Conservation (phyloP, 2,888 invertebrate species). For the Scelioninae gen. 1 region DNA sequence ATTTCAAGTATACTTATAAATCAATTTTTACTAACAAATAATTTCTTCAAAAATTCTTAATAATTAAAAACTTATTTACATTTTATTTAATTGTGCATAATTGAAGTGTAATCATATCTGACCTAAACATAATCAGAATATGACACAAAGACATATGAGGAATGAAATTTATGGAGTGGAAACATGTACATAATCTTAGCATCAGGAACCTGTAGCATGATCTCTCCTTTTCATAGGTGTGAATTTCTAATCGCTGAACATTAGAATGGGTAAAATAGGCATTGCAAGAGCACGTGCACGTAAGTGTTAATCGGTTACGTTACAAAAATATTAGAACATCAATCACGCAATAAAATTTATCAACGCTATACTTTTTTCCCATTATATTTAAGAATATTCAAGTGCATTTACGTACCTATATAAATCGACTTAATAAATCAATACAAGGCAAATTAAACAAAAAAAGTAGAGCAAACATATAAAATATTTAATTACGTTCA, state of each 20-base stretch:
- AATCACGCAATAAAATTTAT: slow-evolving; percentile 59
- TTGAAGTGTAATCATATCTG: slow-evolving; percentile 32
- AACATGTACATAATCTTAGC: slow-evolving; percentile 35
- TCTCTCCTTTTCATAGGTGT: slow-evolving; percentile 57
- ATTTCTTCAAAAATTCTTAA: no score
- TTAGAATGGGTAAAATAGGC: slow-evolving; percentile 59
- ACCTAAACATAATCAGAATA: slow-evolving; percentile 35
- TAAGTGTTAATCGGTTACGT: slow-evolving; percentile 48
- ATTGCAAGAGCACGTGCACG: slow-evolving; percentile 56
- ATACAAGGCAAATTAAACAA: slow-evolving; percentile 24
- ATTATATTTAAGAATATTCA: slow-evolving; percentile 1
- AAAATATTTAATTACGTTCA: slow-evolving; percentile 27
- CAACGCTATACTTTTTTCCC: slow-evolving; percentile 37
- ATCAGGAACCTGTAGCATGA: slow-evolving; percentile 54
- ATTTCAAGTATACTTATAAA: no score
- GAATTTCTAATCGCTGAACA: slow-evolving; percentile 58
- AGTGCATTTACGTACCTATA: slow-evolving; percentile 38
- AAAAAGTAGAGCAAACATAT: slow-evolving; percentile 34
- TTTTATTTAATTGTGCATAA: slow-evolving; percentile 18
- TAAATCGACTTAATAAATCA: slow-evolving; percentile 41
- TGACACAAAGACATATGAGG: slow-evolving; percentile 24
- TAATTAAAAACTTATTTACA: not conserved
- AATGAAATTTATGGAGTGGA: slow-evolving; percentile 56
- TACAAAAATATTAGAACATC: slow-evolving; percentile 64
- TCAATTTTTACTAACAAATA: no score